Base-by-base conservation (phyloP, 2,797 vertebrate genomes). In the Otus scops region DNA sequence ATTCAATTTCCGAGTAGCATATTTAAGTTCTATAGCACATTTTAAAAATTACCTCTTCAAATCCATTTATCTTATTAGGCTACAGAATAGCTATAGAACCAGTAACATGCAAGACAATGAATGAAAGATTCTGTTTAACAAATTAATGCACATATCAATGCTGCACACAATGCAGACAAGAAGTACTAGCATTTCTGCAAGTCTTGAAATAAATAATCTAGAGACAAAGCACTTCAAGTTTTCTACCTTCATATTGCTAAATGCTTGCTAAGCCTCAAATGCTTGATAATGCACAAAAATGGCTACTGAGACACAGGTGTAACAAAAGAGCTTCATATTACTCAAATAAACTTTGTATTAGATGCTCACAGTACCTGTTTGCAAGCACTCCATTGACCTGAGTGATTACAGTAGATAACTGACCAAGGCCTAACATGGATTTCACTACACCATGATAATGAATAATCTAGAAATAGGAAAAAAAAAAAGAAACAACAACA, bases 361-460 rank as follows among this genome's bases (percentile, higher is more conserved):
- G 39, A 56, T 65, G 24, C 5, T 63, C 60, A 89, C n/a, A 92
- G 98, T 98, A 99, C 99, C 99, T 99, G 98, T 98, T 99, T 56
- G 99, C 99, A 97, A 99, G 98, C 6, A 99, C 99, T 96, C 99
- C 99, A 90, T 99, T 99, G 94, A 99, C 99, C 96, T 99, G 99
- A 57, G 99, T 99, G 96, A 99, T 99, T 83, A 99, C 99, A 48
- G 99, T 99, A 68, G 99, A 99, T 50, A 99, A 98, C 94, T 99
- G 99, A 75, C 99, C 99, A 80, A 99, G 99, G 48, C 99, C 99
- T 77, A 99, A 97, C 99, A 99, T 99, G 39, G 99, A 99, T 89
- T 99, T 99, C 98, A 99, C 99, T 61, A 99, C 98, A 48, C 99
- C 99, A 64, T 99, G 99, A 97, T 99, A 99, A 97, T 99, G 99